Conservation (phyloP, 1,140 invertebrate genomes). For the Drosophila sp. region DNA sequence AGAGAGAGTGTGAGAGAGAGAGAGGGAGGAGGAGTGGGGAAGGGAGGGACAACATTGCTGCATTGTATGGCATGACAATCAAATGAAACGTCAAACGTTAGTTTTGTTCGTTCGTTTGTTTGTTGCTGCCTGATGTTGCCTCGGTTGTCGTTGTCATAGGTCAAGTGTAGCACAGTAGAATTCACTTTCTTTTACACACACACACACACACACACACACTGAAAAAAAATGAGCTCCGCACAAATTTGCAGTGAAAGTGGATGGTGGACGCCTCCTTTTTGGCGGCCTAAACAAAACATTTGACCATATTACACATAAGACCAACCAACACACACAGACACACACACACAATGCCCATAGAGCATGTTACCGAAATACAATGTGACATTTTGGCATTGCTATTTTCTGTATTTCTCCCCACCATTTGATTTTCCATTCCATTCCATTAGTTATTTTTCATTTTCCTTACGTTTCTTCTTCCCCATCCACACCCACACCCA, state of each 20-base stretch:
- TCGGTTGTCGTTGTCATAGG: conserved; percentile 69
- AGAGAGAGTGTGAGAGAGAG: conserved; percentile 8
- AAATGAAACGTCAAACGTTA: conserved; percentile 74
- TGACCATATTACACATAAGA: conserved; percentile 63
- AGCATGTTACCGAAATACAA: conserved; percentile 48
- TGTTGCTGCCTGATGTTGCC: conserved; percentile 31
- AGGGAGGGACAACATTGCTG: conserved; percentile 15
- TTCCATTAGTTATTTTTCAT: conserved; percentile 10
- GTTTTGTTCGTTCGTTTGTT: conserved; percentile 24
- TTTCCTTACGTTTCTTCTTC: conserved; percentile 40
- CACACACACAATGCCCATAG: conserved; percentile 47
- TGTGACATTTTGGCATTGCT: conserved; percentile 65
- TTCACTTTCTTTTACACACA: conserved; percentile 73
- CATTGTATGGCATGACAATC: conserved; percentile 72
- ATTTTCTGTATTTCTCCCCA: conserved; percentile 13
- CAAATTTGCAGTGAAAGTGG: conserved; percentile 75
- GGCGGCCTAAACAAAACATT: conserved; percentile 34
- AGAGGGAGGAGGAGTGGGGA: not conserved
- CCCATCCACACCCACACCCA: conserved; percentile 48
- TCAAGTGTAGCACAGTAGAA: conserved; percentile 81
- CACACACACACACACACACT: conserved; percentile 26
- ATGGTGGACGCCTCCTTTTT: conserved; percentile 47
- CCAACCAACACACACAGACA: not conserved
- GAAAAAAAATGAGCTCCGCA: conserved; percentile 14
- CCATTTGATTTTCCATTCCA: conserved; percentile 37